Percentiles rank a stretch among this genome's conserved stretches.
Conservation (phyloP, 2,113 vertebrate genomes). For the Platysteira castanea region DNA sequence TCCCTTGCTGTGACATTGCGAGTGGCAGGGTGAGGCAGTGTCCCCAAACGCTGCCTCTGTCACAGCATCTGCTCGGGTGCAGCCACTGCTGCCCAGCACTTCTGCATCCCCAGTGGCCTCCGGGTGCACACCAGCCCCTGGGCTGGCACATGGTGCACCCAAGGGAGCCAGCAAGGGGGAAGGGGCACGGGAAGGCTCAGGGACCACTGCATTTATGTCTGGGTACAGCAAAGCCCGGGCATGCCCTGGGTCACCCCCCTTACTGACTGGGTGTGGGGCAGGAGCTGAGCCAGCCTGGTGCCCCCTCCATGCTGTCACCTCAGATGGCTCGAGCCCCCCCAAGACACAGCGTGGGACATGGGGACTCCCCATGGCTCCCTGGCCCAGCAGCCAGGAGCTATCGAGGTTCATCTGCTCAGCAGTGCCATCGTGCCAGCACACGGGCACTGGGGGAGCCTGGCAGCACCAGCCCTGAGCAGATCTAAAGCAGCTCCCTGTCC, state of each 20-base stretch:
- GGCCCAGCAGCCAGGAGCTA: neutral
- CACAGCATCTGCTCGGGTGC: neutral
- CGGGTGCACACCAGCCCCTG: accelerated
- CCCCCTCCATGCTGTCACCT: neutral
- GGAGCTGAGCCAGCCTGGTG: neutral
- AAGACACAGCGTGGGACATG: accelerated
- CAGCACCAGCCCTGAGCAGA: neutral
- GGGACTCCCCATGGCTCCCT: neutral
- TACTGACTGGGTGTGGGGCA: neutral
- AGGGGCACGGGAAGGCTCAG: accelerated
- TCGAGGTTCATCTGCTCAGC: neutral
- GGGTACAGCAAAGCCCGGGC: neutral
- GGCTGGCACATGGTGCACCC: neutral
- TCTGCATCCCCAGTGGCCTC: neutral
- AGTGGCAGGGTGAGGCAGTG: neutral
- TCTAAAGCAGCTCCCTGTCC: neutral
- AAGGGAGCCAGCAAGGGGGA: neutral
- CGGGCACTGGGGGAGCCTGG: neutral
- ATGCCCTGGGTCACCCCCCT: neutral
- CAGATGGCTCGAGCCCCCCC: accelerated
- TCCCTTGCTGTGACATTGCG: accelerated
- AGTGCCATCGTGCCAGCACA: neutral
- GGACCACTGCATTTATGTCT: neutral
- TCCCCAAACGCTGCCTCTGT: neutral
- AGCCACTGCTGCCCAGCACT: neutral